These are phyloP conservation scores for Malurus melanocephalus DNA, from an alignment of 2,113 vertebrate genomes.

Conservation along the genomic window DNA sequence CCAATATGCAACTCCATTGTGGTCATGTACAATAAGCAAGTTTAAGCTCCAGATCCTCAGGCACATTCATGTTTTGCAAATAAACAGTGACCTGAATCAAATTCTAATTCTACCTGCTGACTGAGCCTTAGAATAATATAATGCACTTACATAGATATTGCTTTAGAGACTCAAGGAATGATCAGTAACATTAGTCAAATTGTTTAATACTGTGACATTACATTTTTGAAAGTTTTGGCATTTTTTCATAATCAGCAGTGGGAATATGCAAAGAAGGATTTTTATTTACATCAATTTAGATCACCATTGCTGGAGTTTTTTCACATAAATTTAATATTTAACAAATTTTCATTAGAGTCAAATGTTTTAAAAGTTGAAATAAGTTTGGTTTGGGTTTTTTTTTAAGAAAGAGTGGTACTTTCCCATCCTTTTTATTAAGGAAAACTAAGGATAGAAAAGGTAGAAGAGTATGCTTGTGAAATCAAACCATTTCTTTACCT, in stretches of 20 bases:
- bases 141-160: neutral
- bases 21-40: neutral
- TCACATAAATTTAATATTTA: neutral
- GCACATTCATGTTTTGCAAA: neutral
- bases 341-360: fast-evolving
- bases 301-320: neutral
- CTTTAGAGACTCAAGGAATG: neutral
- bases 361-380: neutral
- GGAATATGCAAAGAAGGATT: neutral
- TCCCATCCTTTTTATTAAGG: neutral
- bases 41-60: neutral
- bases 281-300: neutral
- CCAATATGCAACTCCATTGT: neutral
- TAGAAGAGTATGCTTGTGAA: neutral
- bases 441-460: neutral
- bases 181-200: neutral
- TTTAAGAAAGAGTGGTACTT: neutral
- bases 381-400: neutral
- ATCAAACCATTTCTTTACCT: neutral
- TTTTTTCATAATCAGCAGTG: neutral
- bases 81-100: neutral
- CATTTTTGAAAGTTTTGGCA: neutral
- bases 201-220: neutral
- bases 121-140: neutral
- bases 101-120: neutral